Evolutionary conservation across 2,113 vertebrate species (phyloP).

Genomic region (Oryzias woworae): DNA sequence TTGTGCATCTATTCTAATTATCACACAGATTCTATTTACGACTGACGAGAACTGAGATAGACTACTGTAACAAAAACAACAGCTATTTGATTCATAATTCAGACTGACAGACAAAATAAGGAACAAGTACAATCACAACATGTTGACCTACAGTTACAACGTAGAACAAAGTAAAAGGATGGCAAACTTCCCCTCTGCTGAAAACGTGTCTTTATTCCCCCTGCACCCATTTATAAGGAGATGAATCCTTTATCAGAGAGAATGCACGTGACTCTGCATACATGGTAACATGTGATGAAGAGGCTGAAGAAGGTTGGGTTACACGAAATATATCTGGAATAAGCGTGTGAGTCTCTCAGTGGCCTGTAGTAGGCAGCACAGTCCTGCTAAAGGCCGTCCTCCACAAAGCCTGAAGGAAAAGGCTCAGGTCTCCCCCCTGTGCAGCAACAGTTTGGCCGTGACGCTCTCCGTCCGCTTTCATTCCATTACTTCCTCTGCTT

Average conservation of each 20-base stretch:
- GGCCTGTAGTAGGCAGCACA: constrained; percentile 66
- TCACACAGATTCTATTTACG: constrained; percentile 5
- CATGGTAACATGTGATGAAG: constrained; percentile 19
- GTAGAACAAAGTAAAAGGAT: constrained; percentile 3
- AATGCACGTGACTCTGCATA: constrained; percentile 37
- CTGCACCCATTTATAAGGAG: neutral
- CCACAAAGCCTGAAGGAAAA: constrained; percentile 10
- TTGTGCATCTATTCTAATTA: constrained; percentile 25
- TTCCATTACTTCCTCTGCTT: constrained; percentile 58
- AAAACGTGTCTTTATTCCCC: constrained; percentile 2
- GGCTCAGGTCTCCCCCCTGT: constrained; percentile 25
- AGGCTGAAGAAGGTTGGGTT: constrained; percentile 1
- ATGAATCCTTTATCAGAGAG: constrained; percentile 15
- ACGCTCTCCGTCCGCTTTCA: constrained; percentile 29
- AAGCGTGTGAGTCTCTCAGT: constrained; percentile 38
- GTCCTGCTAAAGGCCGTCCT: constrained; percentile 40
- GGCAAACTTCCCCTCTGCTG: constrained; percentile 7
- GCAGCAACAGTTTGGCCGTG: neutral
- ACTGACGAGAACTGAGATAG: no score
- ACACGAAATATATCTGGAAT: constrained; percentile 5
- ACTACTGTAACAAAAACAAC: no score
- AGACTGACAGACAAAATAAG: no score
- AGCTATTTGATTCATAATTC: no score
- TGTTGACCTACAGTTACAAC: constrained; percentile 25
- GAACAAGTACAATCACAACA: constrained; percentile 16